Evolutionary conservation across 1,140 invertebrate genomes (phyloP).

Genomic region (Dermatophagoides farinae): DNA sequence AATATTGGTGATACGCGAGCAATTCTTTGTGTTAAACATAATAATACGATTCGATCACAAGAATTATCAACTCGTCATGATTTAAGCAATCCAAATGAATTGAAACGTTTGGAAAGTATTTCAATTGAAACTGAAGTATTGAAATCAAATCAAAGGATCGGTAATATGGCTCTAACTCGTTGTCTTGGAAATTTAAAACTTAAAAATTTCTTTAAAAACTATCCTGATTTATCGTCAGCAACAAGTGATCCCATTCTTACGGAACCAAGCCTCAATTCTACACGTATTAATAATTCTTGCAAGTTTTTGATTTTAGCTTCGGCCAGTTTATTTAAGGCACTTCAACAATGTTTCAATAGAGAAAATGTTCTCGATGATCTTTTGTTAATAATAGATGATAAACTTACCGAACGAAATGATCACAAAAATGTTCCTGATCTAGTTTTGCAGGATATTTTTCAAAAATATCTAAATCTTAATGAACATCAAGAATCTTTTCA

Average conservation of each 20-base stretch:
- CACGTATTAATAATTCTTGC: conserved; percentile 52
- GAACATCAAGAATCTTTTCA: no score
- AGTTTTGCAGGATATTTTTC: background rate
- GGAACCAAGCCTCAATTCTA: conserved; percentile 56
- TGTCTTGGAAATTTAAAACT: conserved; percentile 74
- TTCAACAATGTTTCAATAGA: conserved; percentile 47
- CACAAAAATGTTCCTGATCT: background rate
- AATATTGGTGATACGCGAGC: conserved; percentile 53
- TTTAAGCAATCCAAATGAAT: conserved; percentile 58
- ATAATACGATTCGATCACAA: conserved; percentile 41
- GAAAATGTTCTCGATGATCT: conserved; percentile 59
- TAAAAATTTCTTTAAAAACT: conserved; percentile 64
- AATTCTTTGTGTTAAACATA: conserved; percentile 47
- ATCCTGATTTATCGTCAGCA: conserved; percentile 42
- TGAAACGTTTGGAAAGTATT: conserved; percentile 45
- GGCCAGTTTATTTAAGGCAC: conserved; percentile 55
- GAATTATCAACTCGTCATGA: conserved; percentile 66
- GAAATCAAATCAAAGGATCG: conserved; percentile 32
- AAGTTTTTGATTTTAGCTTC: conserved; percentile 68
- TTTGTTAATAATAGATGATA: conserved; percentile 49
- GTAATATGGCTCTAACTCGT: conserved; percentile 35
- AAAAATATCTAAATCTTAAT: no score
- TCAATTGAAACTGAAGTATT: conserved; percentile 43
- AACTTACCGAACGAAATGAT: conserved; percentile 50
- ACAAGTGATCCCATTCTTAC: conserved; percentile 54